phyloP scores from a whole-genome alignment of 2,888 invertebrate species.

The Drosophila borborema region DNA sequence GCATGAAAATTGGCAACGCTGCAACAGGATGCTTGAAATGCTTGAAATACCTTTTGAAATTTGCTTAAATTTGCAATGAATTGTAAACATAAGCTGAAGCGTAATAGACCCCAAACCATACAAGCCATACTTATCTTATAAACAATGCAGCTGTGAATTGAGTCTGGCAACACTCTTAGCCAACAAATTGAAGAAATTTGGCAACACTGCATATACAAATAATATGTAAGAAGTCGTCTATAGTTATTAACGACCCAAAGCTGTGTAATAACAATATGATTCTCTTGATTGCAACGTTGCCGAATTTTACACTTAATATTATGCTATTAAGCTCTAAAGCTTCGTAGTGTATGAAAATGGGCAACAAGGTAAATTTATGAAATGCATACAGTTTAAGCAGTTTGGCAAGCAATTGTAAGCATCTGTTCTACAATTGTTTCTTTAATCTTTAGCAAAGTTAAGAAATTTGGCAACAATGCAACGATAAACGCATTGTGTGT shows the following conservation, averaged over 20 bases:
- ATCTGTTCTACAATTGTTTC: not conserved
- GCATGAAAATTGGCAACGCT: constrained; percentile 35
- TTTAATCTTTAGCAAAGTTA: not conserved
- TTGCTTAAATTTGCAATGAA: not conserved
- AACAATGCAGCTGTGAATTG: not conserved
- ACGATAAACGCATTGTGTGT: not conserved
- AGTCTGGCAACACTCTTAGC: not conserved
- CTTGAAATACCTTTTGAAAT: not conserved
- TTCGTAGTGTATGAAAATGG: too few species aligned
- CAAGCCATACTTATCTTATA: too few species aligned
- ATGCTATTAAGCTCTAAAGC: too few species aligned
- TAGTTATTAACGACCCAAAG: not conserved
- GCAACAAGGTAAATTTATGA: not conserved
- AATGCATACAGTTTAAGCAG: not conserved
- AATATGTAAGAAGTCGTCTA: not conserved
- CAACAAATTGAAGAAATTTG: not conserved
- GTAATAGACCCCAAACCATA: not conserved
- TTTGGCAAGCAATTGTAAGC: not conserved
- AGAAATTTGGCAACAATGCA: not conserved
- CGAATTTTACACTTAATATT: too few species aligned
- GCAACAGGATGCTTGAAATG: not conserved
- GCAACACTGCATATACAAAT: not conserved
- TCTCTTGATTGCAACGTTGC: too few species aligned
- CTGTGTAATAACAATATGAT: too few species aligned
- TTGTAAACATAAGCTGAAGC: not conserved